These are phyloP conservation scores for Rhinatrema bivittatum DNA, from an alignment of 2,797 vertebrate genomes.

Conservation along the genomic window DNA sequence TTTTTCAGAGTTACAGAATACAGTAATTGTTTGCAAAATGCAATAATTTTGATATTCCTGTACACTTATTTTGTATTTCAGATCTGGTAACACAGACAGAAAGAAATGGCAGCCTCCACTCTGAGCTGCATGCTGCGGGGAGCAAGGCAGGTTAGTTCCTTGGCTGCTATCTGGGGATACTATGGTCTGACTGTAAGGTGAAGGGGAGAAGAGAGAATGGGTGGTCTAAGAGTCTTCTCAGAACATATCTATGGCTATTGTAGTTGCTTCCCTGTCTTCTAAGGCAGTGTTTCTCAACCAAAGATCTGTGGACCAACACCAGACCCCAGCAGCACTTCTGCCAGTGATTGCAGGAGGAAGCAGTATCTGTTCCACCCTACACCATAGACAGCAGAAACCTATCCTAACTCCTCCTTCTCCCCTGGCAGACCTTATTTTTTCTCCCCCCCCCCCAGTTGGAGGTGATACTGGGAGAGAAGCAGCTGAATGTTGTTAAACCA, in stretches of 20 bases:
- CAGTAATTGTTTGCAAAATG: too few relatives aligned
- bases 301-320: background rate
- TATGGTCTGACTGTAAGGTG: background rate
- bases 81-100: too few relatives aligned
- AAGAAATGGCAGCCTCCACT: conserved; percentile 34
- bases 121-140: conserved; percentile 1
- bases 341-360: background rate
- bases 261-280: background rate
- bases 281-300: accelerated
- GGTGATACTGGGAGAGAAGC: too few relatives aligned
- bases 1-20: too few relatives aligned
- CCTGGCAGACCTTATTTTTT: too few relatives aligned
- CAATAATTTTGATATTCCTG: too few relatives aligned
- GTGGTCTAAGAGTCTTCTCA: background rate
- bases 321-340: background rate
- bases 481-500: too few relatives aligned
- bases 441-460: too few relatives aligned
- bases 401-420: too few relatives aligned
- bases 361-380: too few relatives aligned
- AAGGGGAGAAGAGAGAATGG: background rate
- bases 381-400: too few relatives aligned
- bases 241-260: accelerated
- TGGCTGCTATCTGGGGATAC: background rate
- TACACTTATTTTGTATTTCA: too few relatives aligned
- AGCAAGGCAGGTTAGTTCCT: conserved; percentile 38